Evolutionary conservation across 2,888 invertebrate species (phyloP).

Genomic region (Ashinkailepas kermadecensis): DNA sequence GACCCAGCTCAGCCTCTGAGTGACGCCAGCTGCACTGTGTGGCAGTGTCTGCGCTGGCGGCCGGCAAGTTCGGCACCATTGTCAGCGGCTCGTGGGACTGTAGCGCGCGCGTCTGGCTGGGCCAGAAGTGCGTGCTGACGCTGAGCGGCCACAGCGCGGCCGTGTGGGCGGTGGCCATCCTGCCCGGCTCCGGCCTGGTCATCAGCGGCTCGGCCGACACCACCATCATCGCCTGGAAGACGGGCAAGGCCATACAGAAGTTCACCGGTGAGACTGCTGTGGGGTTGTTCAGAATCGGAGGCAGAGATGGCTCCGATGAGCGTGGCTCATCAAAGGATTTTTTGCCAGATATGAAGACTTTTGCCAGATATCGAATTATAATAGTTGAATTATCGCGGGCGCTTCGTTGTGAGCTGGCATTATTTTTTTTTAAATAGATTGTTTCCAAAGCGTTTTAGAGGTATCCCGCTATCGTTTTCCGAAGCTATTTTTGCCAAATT

Average conservation of each 20-base stretch:
- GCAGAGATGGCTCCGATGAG: too few relatives aligned
- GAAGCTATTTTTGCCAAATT: too few relatives aligned
- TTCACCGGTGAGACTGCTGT: slow-evolving; percentile 51
- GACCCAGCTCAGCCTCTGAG: too few relatives aligned
- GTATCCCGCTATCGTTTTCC: too few relatives aligned
- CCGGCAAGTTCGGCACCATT: slow-evolving; percentile 49
- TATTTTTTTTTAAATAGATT: too few relatives aligned
- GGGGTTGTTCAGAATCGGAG: too few relatives aligned
- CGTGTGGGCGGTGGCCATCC: slow-evolving; percentile 63
- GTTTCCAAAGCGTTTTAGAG: too few relatives aligned
- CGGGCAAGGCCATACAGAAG: slow-evolving; percentile 58
- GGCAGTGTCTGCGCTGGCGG: slow-evolving; percentile 46
- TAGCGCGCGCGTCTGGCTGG: slow-evolving; percentile 30
- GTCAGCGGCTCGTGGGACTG: slow-evolving; percentile 54
- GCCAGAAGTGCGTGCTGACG: slow-evolving; percentile 28
- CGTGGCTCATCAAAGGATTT: too few relatives aligned
- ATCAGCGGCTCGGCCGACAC: slow-evolving; percentile 91
- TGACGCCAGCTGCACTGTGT: background rate
- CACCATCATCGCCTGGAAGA: slow-evolving; percentile 73
- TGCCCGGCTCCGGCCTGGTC: slow-evolving; percentile 43
- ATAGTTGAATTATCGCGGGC: too few relatives aligned
- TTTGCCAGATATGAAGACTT: too few relatives aligned
- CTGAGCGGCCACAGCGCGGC: slow-evolving; percentile 56
- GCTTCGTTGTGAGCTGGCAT: too few relatives aligned
- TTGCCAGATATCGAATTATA: too few relatives aligned